phyloP scores from a whole-genome alignment of 2,113 vertebrate genomes.

The Zootoca vivipara region DNA sequence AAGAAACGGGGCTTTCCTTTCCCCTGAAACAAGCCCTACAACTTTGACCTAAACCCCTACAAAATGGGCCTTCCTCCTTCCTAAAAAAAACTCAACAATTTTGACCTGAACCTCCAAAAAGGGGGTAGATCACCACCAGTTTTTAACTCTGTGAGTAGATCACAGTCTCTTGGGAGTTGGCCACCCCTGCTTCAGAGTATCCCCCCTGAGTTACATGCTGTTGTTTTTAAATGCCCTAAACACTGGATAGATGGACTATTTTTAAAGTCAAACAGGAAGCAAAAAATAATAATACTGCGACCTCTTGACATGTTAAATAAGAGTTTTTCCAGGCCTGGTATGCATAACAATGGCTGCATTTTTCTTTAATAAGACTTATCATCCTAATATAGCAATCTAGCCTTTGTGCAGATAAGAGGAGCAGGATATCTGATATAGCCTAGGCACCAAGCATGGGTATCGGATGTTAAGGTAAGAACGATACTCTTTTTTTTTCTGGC shows the following conservation, averaged over 20 bases:
- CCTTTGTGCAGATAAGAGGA: slow-evolving; percentile 36
- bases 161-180: no score
- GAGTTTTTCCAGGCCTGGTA: neutral
- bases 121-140: no score
- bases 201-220: neutral
- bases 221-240: neutral
- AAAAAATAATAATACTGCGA: neutral
- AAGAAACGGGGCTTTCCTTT: no score
- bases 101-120: no score
- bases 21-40: no score
- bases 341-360: slow-evolving; percentile 3
- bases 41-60: no score
- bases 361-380: slow-evolving; percentile 46
- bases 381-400: slow-evolving; percentile 45
- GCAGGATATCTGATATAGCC: slow-evolving; percentile 45
- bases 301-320: neutral
- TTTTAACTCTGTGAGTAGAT: no score
- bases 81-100: no score
- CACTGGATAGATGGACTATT: neutral
- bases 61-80: no score
- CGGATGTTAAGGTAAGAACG: slow-evolving; percentile 66
- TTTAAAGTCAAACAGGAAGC: slow-evolving; percentile 24
- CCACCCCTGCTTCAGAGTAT: no score
- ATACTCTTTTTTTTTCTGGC: slow-evolving; percentile 64
- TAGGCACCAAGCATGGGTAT: slow-evolving; percentile 55